Evolutionary conservation across 2,888 invertebrate genomes (phyloP).

Genomic region (Tyria jacobaeae): DNA sequence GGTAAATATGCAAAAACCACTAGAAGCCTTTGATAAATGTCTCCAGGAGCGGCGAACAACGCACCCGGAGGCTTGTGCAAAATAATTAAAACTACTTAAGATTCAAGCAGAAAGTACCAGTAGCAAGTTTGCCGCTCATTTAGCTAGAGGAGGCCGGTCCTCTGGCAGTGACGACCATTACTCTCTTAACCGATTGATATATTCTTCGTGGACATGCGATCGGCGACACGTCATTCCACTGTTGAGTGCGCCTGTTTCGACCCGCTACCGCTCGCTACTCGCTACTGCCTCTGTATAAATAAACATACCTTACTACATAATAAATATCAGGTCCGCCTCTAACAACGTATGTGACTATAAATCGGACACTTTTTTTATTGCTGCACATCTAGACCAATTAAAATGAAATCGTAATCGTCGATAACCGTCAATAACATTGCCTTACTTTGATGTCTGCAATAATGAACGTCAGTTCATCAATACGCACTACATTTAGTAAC

Average conservation of each 20-base stretch:
- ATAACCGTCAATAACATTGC: constrained; percentile 62
- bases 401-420: constrained; percentile 76
- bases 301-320: constrained; percentile 67
- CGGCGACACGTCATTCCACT: constrained; percentile 79
- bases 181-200: constrained; percentile 80
- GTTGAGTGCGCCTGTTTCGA: constrained; percentile 37
- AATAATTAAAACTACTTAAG: constrained; percentile 86
- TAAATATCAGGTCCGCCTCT: constrained; percentile 71
- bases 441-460: constrained; percentile 50
- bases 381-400: constrained; percentile 64
- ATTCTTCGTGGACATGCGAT: constrained; percentile 83
- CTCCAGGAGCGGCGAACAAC: constrained; percentile 62
- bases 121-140: constrained; percentile 77
- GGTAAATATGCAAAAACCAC: constrained; percentile 38
- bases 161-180: constrained; percentile 73
- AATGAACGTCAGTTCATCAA: constrained; percentile 36
- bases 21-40: constrained; percentile 69
- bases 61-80: constrained; percentile 75
- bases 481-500: constrained; percentile 35
- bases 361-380: constrained; percentile 75
- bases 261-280: constrained; percentile 50
- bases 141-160: constrained; percentile 65
- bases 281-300: constrained; percentile 58
- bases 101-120: constrained; percentile 81
- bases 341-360: constrained; percentile 73